Base-by-base conservation (phyloP, 2,888 invertebrate genomes). In the Alitta virens region DNA sequence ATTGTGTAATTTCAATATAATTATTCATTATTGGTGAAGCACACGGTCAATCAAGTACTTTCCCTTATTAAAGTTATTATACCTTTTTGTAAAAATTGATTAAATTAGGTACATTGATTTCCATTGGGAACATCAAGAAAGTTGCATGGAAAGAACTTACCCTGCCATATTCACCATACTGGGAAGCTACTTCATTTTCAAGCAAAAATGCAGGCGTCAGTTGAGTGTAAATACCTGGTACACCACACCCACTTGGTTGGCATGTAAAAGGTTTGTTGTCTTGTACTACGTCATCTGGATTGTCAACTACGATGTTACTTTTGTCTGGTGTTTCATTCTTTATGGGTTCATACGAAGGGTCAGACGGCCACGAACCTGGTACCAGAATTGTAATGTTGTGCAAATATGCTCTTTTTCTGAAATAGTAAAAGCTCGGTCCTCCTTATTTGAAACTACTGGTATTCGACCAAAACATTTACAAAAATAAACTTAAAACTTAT, bases 371-470 rank as follows among this genome's bases (percentile, higher is more conserved):
- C 23, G 85, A 82, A 24, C 83, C 75, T 2, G 89, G 89, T 59
- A 88, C 82, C 63, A 87, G 79, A 54, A 89, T 86, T 61, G 85
- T 86, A 65, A 87, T 84, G 52, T 85, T 84, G 63, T 85, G 83
- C 72, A 88, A 84, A 74, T 84, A 74, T 0, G 75, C 74, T 23
- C 74, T 61, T 24, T 72, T 67, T 23, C 59, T 59, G 53, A 52
- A 52, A 59, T 27, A 33, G 5, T 7, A 33, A 7, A 33, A 7
- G 5, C 5, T 33, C 33, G 12, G 12, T 33, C 33, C 12, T 33
- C 7, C 7, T 33, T 12, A 33, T 33, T n/a, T n/a, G n/a, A n/a
- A n/a, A n/a, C n/a, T n/a, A n/a, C n/a, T n/a, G n/a, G n/a, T n/a
- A n/a, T n/a, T n/a, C n/a, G n/a, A n/a, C n/a, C n/a, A n/a, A n/a